Base-by-base conservation (phyloP, 2,888 invertebrate genomes). In the Altica lythri region DNA sequence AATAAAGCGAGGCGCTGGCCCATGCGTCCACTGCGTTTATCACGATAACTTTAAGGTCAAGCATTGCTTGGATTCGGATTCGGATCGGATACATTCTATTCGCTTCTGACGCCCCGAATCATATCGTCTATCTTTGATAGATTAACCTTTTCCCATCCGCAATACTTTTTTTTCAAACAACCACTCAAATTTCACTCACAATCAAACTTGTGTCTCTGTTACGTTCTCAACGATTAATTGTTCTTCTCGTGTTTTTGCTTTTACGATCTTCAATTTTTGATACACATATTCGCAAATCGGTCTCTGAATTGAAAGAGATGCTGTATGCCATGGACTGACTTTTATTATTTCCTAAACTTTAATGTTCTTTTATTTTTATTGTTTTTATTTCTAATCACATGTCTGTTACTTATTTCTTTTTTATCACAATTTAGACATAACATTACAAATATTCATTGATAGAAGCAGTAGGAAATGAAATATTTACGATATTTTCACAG, bases 1-100 rank as follows among this genome's bases (percentile, higher is more conserved):
- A 77, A 76, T 76, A 77, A 77, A 76, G 74, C 69, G 72, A 70
- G 72, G 72, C 72, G 70, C 68, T 68, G 70, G 72, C 70, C 74
- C 72, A 73, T 74, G 74, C 74, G 74, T 73, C 72, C 70, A 69
- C 70, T 73, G 73, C 75, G 75, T 75, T 74, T 74, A 75, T 76
- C 75, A 73, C 68, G 66, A 68, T 70, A 71, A 73, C 71, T 68
- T 67, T 69, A 71, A 69, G 65, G 66, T 65, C 66, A 62, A 64
- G 62, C 66, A 63, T 62, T 62, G 62, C 60, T 53, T 30, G 44
- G n/a, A n/a, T n/a, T n/a, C n/a, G n/a, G n/a, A n/a, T n/a, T n/a
- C n/a, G n/a, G n/a, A n/a, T n/a, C 37, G 29, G 52, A 37, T 58
- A 58, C 52, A 55, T 55, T 55, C 48, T 51, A 42, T 50, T 53